Conservation (phyloP, 2,113 vertebrate species). For the Nyctibius bracteatus region DNA sequence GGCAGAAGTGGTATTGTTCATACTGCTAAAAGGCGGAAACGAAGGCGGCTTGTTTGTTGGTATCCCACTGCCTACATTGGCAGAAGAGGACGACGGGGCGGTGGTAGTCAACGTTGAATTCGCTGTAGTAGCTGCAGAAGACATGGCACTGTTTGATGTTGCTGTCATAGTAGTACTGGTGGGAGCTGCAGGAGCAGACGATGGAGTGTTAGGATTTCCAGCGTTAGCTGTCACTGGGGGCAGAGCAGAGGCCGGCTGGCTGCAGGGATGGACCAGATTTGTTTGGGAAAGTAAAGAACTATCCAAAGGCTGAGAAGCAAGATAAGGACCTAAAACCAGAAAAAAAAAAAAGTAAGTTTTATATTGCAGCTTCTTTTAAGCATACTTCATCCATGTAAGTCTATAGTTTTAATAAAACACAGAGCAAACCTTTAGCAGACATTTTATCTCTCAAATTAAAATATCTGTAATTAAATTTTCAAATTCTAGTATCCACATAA, state of each 20-base stretch:
- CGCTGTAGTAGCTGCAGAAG: constrained; percentile 78
- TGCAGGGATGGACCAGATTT: constrained; percentile 76
- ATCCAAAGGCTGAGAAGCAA: constrained; percentile 92
- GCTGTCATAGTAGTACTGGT: constrained; percentile 66
- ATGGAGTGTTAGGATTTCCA: constrained; percentile 75
- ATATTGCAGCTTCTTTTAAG: neutral
- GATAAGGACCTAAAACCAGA: constrained; percentile 87
- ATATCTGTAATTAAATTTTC: neutral
- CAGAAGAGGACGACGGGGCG: constrained; percentile 77
- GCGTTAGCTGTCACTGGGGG: constrained; percentile 65
- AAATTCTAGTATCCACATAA: neutral
- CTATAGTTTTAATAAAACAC: neutral
- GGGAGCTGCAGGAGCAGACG: constrained; percentile 68
- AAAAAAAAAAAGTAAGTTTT: neutral
- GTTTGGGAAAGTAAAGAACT: constrained; percentile 89
- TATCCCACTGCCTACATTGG: constrained; percentile 70
- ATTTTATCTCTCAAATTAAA: neutral
- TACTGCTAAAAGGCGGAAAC: constrained; percentile 85
- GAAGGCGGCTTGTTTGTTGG: constrained; percentile 84
- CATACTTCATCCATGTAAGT: neutral
- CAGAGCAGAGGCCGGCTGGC: constrained; percentile 79
- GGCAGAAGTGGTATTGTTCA: constrained; percentile 70
- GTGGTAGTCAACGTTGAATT: constrained; percentile 72
- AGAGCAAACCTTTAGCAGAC: neutral
- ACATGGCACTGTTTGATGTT: constrained; percentile 76